A percentile compares a stretch with the other conserved stretches of the same genome.
Conservation (phyloP, 2,797 vertebrate species). For the Falco berigora region DNA sequence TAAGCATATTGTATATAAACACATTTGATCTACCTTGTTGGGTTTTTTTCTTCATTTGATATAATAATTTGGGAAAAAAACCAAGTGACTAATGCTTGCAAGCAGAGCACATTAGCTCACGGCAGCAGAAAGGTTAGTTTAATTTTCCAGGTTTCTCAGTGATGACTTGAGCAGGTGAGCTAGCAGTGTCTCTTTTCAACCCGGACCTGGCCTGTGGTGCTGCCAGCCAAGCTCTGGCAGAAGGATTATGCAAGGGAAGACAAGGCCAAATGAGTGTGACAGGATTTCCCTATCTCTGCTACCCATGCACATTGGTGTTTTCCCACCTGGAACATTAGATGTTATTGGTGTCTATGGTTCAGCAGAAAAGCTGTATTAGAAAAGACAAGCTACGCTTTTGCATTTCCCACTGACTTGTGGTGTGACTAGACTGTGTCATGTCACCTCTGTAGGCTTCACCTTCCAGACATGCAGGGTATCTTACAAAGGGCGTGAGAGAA, state of each 20-base stretch:
- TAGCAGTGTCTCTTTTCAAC: background rate
- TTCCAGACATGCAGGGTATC: background rate
- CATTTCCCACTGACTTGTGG: background rate
- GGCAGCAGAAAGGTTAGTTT: background rate
- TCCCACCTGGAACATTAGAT: background rate
- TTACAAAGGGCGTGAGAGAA: background rate
- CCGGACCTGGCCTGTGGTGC: background rate
- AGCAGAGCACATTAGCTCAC: background rate
- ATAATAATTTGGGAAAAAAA: background rate
- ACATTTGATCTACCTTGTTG: background rate
- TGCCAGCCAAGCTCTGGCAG: background rate
- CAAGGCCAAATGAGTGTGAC: background rate
- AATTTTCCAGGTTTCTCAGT: background rate
- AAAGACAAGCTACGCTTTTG: background rate
- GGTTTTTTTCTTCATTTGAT: background rate
- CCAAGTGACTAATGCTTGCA: background rate
- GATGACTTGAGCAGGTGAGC: background rate
- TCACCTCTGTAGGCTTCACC: accelerated
- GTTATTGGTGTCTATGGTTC: background rate
- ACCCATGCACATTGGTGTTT: background rate
- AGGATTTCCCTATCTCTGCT: background rate
- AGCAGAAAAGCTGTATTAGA: background rate
- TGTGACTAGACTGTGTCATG: background rate
- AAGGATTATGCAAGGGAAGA: background rate
- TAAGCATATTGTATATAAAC: background rate